phyloP scores from a whole-genome alignment of 92 coral and sea anemone genomes.

The Desmophyllum pertusum region DNA sequence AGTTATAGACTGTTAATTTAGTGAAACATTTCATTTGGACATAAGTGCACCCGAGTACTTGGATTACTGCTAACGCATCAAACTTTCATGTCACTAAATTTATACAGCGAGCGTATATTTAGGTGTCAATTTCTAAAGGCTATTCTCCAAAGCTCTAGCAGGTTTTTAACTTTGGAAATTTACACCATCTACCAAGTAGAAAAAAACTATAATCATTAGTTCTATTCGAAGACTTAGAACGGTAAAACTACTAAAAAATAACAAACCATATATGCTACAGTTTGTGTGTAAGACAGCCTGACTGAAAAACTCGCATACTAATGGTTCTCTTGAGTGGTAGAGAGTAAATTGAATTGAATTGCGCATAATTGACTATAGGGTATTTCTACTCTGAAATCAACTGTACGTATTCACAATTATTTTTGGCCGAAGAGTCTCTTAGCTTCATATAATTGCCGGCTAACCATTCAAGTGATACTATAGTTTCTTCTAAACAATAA shows the following conservation, averaged over 20 bases:
- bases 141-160: not conserved
- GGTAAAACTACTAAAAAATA: not conserved
- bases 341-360: too few relatives aligned
- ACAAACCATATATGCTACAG: too few relatives aligned
- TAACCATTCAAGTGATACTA: too few relatives aligned
- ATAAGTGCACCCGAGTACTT: not conserved
- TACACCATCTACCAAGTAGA: not conserved
- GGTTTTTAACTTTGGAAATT: not conserved
- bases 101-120: not conserved
- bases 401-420: too few relatives aligned
- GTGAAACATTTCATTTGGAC: not conserved
- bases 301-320: too few relatives aligned
- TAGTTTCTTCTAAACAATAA: too few relatives aligned
- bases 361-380: too few relatives aligned
- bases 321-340: too few relatives aligned
- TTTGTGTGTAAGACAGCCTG: too few relatives aligned
- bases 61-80: not conserved
- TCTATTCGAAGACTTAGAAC: not conserved
- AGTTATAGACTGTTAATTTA: not conserved
- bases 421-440: too few relatives aligned
- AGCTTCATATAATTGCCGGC: too few relatives aligned
- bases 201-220: not conserved
- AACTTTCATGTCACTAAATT: not conserved
- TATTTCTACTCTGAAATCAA: too few relatives aligned
- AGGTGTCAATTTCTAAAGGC: not conserved